These are phyloP conservation scores for Origma solitaria DNA, from an alignment of 2,113 vertebrate species.

Conservation along the genomic window DNA sequence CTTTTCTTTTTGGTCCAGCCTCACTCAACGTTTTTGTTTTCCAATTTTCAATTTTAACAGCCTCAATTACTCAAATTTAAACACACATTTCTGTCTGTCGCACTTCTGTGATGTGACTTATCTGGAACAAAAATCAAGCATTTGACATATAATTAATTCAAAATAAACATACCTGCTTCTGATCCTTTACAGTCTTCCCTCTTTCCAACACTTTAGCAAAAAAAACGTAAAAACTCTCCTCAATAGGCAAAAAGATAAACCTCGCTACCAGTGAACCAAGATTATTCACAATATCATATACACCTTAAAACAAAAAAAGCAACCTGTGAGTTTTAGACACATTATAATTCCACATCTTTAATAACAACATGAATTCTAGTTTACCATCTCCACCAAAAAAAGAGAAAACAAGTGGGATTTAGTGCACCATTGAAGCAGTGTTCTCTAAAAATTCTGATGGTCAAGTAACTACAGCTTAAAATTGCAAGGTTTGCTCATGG, in stretches of 20 bases:
- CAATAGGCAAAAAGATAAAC: constrained; percentile 92
- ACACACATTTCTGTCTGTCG: neutral
- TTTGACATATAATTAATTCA: neutral
- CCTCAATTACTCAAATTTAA: neutral
- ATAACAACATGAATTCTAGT: neutral
- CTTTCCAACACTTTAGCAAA: constrained; percentile 91
- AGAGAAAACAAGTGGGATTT: neutral
- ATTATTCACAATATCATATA: constrained; percentile 95
- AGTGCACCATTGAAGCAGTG: neutral
- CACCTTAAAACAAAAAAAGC: constrained; percentile 50
- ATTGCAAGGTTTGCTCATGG: neutral
- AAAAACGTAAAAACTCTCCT: constrained; percentile 97
- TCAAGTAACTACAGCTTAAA: neutral
- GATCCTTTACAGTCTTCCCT: constrained; percentile 75
- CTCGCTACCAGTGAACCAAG: constrained; percentile 95
- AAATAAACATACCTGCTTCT: constrained; percentile 81
- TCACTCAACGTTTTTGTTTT: neutral
- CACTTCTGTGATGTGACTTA: neutral
- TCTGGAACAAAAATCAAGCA: neutral
- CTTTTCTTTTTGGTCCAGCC: neutral
- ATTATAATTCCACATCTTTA: neutral
- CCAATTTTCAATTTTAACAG: neutral
- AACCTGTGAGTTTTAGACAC: neutral
- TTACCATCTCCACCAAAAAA: neutral
- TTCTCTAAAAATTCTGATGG: neutral